Conservation (phyloP, 2,888 invertebrate species). For the Euproctis similis region DNA sequence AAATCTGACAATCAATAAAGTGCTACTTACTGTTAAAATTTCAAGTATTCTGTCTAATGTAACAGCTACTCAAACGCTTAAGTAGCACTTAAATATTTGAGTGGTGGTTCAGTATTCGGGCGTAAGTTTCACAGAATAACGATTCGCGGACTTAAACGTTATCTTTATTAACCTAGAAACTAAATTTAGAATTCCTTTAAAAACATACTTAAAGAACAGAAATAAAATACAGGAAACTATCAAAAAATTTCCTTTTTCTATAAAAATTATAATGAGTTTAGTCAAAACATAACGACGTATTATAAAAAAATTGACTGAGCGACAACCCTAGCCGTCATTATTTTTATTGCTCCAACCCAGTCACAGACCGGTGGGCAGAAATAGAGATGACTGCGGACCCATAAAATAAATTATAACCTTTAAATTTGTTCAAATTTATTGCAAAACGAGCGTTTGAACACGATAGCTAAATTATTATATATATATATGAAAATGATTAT, state of each 20-base stretch:
- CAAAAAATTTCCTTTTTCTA: conserved; percentile 23
- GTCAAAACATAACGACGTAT: conserved; percentile 22
- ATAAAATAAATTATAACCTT: conserved; percentile 26
- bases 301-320: conserved; percentile 22
- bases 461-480: conserved; percentile 27
- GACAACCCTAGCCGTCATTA: conserved; percentile 21
- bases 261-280: conserved; percentile 24
- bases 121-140: too few species aligned
- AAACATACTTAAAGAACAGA: conserved; percentile 3
- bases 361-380: conserved; percentile 14
- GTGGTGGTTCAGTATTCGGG: too few species aligned
- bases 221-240: conserved; percentile 22
- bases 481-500: conserved; percentile 16
- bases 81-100: too few species aligned
- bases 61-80: too few species aligned
- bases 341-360: conserved; percentile 18
- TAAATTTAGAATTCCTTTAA: conserved; percentile 5
- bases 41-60: too few species aligned
- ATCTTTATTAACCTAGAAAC: too few species aligned
- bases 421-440: conserved; percentile 25
- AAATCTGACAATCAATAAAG: too few species aligned
- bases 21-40: too few species aligned
- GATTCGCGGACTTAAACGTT: too few species aligned
- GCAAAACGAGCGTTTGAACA: conserved; percentile 22
- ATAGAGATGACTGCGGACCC: conserved; percentile 19